These are phyloP conservation scores for Smittia sp. DNA, from an alignment of 2,888 invertebrate species.

Conservation along the genomic window DNA sequence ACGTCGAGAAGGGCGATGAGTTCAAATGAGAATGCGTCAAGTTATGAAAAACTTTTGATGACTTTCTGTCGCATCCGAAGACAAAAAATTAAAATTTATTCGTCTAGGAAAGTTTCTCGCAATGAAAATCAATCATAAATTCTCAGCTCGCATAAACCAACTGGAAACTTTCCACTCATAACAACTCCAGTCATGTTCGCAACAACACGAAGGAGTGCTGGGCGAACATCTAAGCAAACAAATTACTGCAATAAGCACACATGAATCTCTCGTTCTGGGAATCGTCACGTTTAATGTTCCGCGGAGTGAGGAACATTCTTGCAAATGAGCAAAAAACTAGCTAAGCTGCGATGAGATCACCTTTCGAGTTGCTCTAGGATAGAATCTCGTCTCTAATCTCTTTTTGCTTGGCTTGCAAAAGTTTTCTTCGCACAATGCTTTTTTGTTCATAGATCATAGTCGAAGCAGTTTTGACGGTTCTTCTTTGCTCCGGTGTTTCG, in stretches of 20 bases:
- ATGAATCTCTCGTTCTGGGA: background rate
- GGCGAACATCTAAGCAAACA: background rate
- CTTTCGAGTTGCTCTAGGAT: conserved; percentile 18
- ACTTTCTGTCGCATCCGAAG: no score
- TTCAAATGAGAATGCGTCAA: no score
- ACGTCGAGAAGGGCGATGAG: no score
- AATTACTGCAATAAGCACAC: conserved; percentile 34
- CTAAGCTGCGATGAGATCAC: conserved; percentile 32
- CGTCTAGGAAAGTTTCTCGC: no score
- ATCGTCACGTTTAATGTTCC: background rate
- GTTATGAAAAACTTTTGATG: no score
- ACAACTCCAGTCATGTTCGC: background rate
- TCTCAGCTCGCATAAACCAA: background rate
- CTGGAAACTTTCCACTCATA: no score
- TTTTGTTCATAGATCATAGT: conserved; percentile 22
- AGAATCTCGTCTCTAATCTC: background rate
- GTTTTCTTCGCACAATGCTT: conserved; percentile 1
- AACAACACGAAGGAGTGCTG: background rate
- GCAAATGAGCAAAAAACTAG: conserved; percentile 26
- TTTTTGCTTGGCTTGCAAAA: background rate
- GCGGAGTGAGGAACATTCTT: background rate
- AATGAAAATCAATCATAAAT: background rate
- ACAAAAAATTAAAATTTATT: no score
- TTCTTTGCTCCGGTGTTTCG: background rate
- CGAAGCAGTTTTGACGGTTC: background rate